Evolutionary conservation across 2,797 vertebrate species (phyloP).

Genomic region (Momotus momota): DNA sequence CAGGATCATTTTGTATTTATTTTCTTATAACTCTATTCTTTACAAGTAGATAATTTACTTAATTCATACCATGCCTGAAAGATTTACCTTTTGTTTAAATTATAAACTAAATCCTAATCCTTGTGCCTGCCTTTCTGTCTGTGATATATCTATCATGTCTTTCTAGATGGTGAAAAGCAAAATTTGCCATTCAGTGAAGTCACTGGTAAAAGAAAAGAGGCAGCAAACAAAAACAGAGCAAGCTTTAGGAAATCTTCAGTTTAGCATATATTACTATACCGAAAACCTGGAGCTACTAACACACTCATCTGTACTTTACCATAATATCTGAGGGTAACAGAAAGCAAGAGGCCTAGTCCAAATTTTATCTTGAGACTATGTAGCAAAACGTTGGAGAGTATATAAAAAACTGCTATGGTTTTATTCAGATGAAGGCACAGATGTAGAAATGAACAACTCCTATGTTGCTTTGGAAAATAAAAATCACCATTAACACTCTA

Average conservation of each 20-base stretch:
- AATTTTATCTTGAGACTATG: background rate
- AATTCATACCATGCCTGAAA: background rate
- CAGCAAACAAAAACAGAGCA: background rate
- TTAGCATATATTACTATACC: background rate
- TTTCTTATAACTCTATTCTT: background rate
- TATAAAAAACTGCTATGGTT: background rate
- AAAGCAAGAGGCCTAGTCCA: background rate
- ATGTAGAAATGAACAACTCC: background rate
- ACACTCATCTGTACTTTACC: background rate
- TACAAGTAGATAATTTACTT: background rate
- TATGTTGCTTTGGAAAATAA: background rate
- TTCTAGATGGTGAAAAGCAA: background rate
- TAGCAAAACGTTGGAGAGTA: background rate
- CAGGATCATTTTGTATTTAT: background rate
- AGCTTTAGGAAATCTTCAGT: background rate
- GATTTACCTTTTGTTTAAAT: background rate
- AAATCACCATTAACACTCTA: background rate
- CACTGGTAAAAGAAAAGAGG: background rate
- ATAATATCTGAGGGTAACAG: background rate
- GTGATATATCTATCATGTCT: background rate
- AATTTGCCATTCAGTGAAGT: background rate
- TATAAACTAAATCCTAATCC: background rate
- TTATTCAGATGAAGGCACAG: background rate
- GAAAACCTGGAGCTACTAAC: background rate
- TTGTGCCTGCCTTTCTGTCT: background rate